Evolutionary conservation across 2,888 invertebrate genomes (phyloP).

Genomic region (Drosophila picticornis): DNA sequence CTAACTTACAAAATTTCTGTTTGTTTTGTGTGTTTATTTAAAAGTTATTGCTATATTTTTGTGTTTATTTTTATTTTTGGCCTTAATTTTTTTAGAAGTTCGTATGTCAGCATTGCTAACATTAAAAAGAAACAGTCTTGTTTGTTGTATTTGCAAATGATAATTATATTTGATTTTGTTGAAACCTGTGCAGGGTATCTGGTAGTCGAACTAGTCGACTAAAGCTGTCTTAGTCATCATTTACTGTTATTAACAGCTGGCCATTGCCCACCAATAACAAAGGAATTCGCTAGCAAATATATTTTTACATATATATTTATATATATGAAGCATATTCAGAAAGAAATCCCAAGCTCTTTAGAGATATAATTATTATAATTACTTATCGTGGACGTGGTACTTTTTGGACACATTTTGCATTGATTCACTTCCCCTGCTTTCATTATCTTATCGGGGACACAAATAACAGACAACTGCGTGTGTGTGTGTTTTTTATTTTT

Average conservation of each 20-base stretch:
- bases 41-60: not conserved
- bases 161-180: not conserved
- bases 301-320: not conserved
- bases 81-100: not conserved
- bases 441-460: conserved; percentile 51
- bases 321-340: not conserved
- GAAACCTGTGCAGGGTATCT: not conserved
- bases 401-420: conserved; percentile 10
- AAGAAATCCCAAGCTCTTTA: not conserved
- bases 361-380: not conserved
- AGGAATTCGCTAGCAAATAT: not conserved
- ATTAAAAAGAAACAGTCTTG: not conserved
- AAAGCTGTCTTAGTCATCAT: not conserved
- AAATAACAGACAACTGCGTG: conserved; percentile 6
- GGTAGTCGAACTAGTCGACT: not conserved
- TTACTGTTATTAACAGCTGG: not conserved
- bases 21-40: conserved; percentile 2
- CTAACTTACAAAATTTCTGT: not conserved
- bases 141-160: not conserved
- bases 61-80: not conserved
- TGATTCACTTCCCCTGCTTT: conserved; percentile 39
- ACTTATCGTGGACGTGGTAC: not conserved
- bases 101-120: not conserved
- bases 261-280: not conserved
- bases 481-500: not conserved